A percentile compares a stretch with the other conserved stretches of the same genome.
Conservation (phyloP, 2,113 vertebrate species). For the Struthio camelus region DNA sequence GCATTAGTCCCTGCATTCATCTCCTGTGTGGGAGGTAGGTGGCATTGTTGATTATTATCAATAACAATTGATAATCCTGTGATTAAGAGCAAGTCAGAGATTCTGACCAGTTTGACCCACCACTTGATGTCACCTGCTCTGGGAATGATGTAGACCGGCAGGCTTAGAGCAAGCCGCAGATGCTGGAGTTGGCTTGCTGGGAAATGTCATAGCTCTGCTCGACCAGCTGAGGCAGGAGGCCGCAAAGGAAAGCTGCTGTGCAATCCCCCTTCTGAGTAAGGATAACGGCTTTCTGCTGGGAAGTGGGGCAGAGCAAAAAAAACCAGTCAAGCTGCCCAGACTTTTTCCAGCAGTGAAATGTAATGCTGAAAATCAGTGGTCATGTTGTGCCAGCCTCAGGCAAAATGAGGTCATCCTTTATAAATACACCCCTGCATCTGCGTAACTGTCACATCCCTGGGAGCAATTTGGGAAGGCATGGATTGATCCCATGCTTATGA, state of each 20-base stretch:
- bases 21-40: background rate
- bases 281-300: background rate
- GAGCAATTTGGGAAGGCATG: background rate
- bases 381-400: background rate
- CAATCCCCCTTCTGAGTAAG: background rate
- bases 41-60: background rate
- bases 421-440: background rate
- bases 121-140: background rate
- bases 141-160: background rate
- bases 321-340: background rate
- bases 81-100: background rate
- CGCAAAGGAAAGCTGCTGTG: background rate
- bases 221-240: background rate
- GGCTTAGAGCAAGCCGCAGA: background rate
- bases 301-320: background rate
- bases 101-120: background rate
- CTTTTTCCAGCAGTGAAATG: background rate
- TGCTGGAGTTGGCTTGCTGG: background rate
- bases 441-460: background rate
- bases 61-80: background rate
- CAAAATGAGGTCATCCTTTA: background rate
- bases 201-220: background rate
- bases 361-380: background rate
- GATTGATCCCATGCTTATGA: background rate
- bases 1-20: background rate